Conservation (phyloP, 2,797 vertebrate genomes). For the Amazonetta brasiliensis region DNA sequence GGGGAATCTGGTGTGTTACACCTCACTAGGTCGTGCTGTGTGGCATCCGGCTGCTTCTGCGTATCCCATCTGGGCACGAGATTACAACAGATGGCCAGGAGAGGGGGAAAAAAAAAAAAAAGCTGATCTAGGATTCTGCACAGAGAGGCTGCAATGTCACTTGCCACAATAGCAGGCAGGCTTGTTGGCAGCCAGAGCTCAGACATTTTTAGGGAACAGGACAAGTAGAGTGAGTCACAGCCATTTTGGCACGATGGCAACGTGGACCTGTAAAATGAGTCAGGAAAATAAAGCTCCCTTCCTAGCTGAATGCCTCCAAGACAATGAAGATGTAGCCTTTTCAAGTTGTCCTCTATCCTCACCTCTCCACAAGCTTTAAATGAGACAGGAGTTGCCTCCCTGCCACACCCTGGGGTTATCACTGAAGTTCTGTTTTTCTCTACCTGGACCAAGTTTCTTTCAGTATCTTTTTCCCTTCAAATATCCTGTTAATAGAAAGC, state of each 20-base stretch:
- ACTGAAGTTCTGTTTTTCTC: background rate
- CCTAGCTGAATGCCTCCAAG: background rate
- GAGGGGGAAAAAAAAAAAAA: background rate
- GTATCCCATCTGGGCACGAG: background rate
- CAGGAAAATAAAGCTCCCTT: background rate
- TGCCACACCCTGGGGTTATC: background rate
- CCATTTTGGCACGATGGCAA: background rate
- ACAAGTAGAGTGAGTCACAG: background rate
- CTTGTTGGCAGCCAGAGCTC: background rate
- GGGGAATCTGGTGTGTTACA: fast-evolving
- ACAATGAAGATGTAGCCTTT: background rate
- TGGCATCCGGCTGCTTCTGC: background rate
- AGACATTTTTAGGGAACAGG: background rate
- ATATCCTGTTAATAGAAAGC: background rate
- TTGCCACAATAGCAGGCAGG: background rate
- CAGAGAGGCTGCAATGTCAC: background rate
- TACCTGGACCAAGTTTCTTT: background rate
- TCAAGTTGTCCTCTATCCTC: background rate
- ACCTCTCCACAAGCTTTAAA: background rate
- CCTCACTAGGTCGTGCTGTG: background rate
- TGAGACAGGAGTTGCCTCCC: background rate
- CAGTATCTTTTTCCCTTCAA: background rate
- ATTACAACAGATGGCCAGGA: background rate
- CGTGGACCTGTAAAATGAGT: background rate
- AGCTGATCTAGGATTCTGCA: background rate